Percentiles rank a stretch among this genome's conserved stretches.
Evolutionary conservation across 2,888 invertebrate species (phyloP).

Genomic region (Hesperia comma): DNA sequence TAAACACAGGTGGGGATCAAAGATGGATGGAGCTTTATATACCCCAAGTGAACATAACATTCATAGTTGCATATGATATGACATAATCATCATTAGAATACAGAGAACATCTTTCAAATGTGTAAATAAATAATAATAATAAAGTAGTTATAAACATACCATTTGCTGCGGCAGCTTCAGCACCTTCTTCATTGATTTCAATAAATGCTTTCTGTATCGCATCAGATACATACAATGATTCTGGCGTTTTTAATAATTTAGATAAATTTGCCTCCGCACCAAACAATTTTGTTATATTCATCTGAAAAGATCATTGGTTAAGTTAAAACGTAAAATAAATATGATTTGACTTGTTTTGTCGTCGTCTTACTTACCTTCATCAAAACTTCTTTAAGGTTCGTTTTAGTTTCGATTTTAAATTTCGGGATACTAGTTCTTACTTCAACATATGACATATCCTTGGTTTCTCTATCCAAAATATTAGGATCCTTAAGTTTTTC

Average conservation of each 20-base stretch:
- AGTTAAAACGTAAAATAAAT: background rate
- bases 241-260: constrained; percentile 79
- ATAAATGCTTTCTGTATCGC: constrained; percentile 93
- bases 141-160: constrained; percentile 78
- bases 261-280: constrained; percentile 82
- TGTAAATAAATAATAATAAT: background rate
- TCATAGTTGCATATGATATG: no score
- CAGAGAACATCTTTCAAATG: no score
- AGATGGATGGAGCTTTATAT: no score
- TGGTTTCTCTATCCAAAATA: constrained; percentile 65
- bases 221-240: constrained; percentile 84
- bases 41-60: no score
- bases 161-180: constrained; percentile 92
- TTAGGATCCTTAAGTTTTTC: constrained; percentile 80
- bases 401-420: constrained; percentile 90
- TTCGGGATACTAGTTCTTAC: constrained; percentile 88
- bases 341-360: background rate
- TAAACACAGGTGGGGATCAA: no score
- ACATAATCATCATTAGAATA: no score
- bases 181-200: constrained; percentile 93
- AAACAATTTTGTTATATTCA: constrained; percentile 56
- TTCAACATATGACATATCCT: constrained; percentile 67
- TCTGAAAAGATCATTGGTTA: constrained; percentile 36
- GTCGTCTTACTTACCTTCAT: constrained; percentile 76
- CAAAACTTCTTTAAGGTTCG: constrained; percentile 85